Percentiles rank a stretch among this genome's conserved stretches.
These are phyloP conservation scores for Condylostylus longicornis DNA, from an alignment of 1,140 invertebrate species.

Conservation along the genomic window DNA sequence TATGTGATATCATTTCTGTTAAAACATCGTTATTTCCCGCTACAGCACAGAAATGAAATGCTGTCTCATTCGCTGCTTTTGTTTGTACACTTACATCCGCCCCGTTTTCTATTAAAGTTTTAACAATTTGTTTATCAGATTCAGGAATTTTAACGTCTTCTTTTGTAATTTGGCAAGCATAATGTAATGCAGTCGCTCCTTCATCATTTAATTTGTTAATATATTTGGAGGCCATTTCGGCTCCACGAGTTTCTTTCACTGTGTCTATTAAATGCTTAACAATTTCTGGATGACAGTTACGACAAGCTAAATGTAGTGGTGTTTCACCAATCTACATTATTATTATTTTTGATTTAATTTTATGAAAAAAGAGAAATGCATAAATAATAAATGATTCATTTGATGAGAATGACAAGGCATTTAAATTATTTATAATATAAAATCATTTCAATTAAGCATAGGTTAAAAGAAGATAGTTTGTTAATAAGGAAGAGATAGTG, in stretches of 20 bases:
- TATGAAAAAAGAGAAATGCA: background rate
- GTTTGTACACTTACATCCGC: slow-evolving; percentile 77
- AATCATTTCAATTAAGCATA: too few relatives aligned
- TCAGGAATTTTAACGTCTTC: slow-evolving; percentile 54
- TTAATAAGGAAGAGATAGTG: too few relatives aligned
- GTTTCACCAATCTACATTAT: slow-evolving; percentile 87
- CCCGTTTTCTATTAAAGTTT: slow-evolving; percentile 72
- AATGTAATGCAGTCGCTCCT: slow-evolving; percentile 88
- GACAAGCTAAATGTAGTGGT: slow-evolving; percentile 77
- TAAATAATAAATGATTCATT: too few relatives aligned
- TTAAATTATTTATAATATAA: too few relatives aligned
- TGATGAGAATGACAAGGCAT: too few relatives aligned
- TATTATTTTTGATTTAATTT: background rate
- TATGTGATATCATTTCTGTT: slow-evolving; percentile 80
- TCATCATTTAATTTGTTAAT: slow-evolving; percentile 74
- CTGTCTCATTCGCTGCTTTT: slow-evolving; percentile 76
- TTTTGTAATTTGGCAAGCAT: slow-evolving; percentile 63
- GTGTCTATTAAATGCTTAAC: slow-evolving; percentile 73
- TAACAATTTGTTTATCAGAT: slow-evolving; percentile 81
- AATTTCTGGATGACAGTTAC: slow-evolving; percentile 71
- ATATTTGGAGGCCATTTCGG: slow-evolving; percentile 53
- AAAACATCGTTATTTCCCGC: slow-evolving; percentile 92
- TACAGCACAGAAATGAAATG: slow-evolving; percentile 86
- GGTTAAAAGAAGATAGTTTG: too few relatives aligned
- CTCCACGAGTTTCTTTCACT: slow-evolving; percentile 57